Percentiles rank a stretch among this genome's conserved stretches.
These are phyloP conservation scores for Sebastes iracundus DNA, from an alignment of 2,797 vertebrate genomes.

Conservation along the genomic window DNA sequence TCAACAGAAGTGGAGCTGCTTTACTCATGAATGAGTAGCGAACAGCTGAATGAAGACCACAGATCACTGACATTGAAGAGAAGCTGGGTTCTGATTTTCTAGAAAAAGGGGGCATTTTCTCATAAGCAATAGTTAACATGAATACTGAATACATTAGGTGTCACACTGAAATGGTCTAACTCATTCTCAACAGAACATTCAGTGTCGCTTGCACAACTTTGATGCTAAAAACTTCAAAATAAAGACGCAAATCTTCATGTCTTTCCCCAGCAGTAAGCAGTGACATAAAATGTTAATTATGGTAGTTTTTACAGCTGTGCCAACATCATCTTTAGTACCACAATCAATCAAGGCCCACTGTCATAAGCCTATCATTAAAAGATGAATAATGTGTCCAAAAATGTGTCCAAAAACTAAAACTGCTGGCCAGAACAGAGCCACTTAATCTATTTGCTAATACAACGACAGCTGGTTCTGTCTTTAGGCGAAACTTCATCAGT, in stretches of 20 bases:
- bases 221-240: neutral
- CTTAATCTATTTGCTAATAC: neutral
- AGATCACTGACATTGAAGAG: neutral
- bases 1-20: neutral
- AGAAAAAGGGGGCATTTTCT: neutral
- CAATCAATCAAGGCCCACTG: neutral
- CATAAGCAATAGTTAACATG: neutral
- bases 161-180: neutral
- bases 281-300: neutral
- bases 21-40: neutral
- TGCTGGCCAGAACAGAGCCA: neutral
- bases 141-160: neutral
- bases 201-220: neutral
- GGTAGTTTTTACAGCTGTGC: neutral
- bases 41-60: neutral
- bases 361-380: neutral
- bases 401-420: neutral
- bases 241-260: neutral
- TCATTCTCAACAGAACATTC: neutral
- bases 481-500: neutral
- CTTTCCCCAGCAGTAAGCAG: neutral
- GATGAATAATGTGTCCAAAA: neutral
- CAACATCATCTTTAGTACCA: neutral
- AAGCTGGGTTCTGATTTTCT: neutral
- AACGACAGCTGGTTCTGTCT: neutral